Conservation (phyloP, 2,113 vertebrate species). For the Rhipidura dahli region DNA sequence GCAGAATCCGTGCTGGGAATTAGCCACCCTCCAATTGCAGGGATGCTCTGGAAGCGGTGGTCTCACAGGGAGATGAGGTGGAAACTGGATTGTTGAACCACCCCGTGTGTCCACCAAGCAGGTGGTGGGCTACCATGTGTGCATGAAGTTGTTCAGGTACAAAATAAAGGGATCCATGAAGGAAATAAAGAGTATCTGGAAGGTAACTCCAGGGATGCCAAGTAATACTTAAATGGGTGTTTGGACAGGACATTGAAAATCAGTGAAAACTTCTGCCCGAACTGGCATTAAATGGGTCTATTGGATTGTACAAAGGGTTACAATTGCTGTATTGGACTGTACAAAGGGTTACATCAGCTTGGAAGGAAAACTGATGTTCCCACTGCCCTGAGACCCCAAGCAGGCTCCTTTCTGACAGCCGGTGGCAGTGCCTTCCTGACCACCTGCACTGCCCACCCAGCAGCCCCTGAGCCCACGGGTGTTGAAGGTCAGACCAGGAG, state of each 20-base stretch:
- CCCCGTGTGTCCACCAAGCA: not conserved
- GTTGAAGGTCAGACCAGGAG: not conserved
- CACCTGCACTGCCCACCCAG: not conserved
- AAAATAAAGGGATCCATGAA: not conserved
- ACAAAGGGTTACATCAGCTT: not conserved
- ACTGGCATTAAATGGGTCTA: not conserved
- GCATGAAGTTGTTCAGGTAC: not conserved
- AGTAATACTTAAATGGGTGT: not conserved
- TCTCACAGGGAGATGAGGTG: not conserved
- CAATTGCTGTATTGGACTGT: not conserved
- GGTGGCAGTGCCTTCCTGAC: not conserved
- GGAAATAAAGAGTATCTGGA: not conserved
- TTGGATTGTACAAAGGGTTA: not conserved
- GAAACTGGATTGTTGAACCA: not conserved
- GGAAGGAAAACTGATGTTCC: not conserved
- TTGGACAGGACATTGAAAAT: not conserved
- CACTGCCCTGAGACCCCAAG: not conserved
- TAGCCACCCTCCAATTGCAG: not conserved
- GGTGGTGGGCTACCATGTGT: not conserved
- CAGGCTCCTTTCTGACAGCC: not conserved
- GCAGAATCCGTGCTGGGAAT: not conserved
- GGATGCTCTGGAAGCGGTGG: not conserved
- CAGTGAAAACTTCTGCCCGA: not conserved
- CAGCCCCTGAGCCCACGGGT: not conserved
- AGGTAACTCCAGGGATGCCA: not conserved